phyloP scores from a whole-genome alignment of 2,113 vertebrate genomes.

The Colaptes auratus region DNA sequence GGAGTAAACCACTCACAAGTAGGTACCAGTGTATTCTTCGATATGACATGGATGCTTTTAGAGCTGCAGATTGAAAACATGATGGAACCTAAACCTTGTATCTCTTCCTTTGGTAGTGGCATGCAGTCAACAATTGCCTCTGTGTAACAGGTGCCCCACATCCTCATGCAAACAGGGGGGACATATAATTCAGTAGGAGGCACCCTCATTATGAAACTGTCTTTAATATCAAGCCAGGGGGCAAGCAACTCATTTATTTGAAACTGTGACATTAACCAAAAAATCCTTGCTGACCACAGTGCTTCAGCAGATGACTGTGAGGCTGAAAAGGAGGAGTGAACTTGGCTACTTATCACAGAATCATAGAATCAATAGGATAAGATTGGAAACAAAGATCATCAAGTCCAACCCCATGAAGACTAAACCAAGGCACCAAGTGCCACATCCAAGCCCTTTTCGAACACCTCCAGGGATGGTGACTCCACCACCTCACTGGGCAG shows the following conservation, averaged over 20 bases:
- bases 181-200: conserved; percentile 18
- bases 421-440: too few relatives aligned
- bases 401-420: too few relatives aligned
- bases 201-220: neutral
- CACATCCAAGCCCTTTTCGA: too few relatives aligned
- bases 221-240: conserved; percentile 33
- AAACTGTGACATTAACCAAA: conserved; percentile 24
- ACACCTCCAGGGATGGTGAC: too few relatives aligned
- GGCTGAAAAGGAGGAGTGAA: neutral
- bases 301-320: neutral
- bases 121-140: neutral
- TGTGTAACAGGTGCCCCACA: neutral
- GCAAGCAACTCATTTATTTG: conserved; percentile 1
- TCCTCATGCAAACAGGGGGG: neutral
- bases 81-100: accelerated
- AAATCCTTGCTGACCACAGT: neutral
- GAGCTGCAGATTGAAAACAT: neutral
- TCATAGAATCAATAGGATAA: too few relatives aligned
- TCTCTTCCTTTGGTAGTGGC: neutral
- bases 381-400: too few relatives aligned
- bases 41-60: neutral
- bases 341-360: neutral
- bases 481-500: too few relatives aligned
- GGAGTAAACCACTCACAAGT: neutral
- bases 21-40: neutral